A percentile compares a stretch with the other conserved stretches of the same genome.
phyloP scores from a whole-genome alignment of 2,113 vertebrate species.

The Neopipo cinnamomea region DNA sequence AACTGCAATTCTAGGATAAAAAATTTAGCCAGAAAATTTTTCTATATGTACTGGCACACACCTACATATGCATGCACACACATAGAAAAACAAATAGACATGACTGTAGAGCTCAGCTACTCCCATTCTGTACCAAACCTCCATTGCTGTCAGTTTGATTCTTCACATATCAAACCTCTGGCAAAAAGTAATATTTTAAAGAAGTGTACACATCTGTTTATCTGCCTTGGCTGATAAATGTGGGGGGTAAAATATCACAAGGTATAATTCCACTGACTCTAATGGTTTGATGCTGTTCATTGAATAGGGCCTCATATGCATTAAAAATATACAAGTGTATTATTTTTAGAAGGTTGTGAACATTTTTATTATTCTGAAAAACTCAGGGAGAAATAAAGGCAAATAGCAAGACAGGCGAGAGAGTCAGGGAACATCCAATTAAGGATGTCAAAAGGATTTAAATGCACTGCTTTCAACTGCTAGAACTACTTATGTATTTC shows the following conservation, averaged over 20 bases:
- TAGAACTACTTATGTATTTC: constrained; percentile 12
- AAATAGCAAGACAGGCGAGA: background rate
- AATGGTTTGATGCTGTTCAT: background rate
- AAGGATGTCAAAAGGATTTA: constrained; percentile 58
- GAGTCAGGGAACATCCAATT: constrained; percentile 16
- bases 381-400: background rate
- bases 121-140: background rate
- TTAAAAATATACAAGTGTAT: background rate
- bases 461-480: constrained; percentile 27
- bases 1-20: background rate
- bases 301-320: background rate
- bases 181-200: background rate
- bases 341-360: background rate
- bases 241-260: background rate
- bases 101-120: background rate
- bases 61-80: rapidly evolving
- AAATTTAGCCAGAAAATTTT: background rate
- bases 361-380: background rate
- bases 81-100: background rate
- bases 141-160: background rate
- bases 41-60: background rate
- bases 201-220: background rate
- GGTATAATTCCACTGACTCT: background rate
- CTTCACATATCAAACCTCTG: background rate
- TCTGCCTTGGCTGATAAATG: background rate